Conservation (phyloP, 2,113 vertebrate species). For the Cygnus atratus region DNA sequence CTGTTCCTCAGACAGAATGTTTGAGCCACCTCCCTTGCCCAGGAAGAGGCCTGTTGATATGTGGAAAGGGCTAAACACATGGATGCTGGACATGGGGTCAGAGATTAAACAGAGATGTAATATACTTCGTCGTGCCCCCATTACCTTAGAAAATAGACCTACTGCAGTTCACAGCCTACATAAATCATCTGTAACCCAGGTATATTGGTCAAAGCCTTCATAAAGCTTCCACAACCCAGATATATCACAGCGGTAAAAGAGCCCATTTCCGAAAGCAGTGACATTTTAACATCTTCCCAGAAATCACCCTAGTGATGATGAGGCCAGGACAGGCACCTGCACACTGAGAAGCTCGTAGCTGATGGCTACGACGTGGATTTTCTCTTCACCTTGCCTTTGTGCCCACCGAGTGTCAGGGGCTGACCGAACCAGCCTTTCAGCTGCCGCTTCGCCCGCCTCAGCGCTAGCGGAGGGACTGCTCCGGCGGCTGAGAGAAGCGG, state of each 20-base stretch:
- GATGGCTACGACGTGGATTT: fast-evolving
- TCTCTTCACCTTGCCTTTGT: not conserved
- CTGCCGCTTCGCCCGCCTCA: fast-evolving
- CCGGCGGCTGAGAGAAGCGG: fast-evolving
- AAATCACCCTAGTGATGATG: not conserved
- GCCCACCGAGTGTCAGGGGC: not conserved
- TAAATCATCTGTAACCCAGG: not conserved
- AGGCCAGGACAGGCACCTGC: not conserved
- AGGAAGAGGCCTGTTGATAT: not conserved
- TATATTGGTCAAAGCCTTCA: not conserved
- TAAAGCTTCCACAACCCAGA: not conserved
- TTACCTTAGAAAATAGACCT: not conserved
- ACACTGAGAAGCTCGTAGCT: fast-evolving
- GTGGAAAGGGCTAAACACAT: not conserved
- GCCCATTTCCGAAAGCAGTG: not conserved
- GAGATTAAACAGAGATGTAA: not conserved
- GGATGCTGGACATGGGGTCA: not conserved
- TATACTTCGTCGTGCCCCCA: not conserved
- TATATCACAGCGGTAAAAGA: fast-evolving
- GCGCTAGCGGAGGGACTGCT: fast-evolving
- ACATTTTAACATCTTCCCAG: not conserved
- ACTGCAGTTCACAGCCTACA: not conserved
- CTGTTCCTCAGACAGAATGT: not conserved
- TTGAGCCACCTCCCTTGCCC: not conserved
- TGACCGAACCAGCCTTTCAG: fast-evolving